These are phyloP conservation scores for Phthorimaea operculella DNA, from an alignment of 1,140 invertebrate species.

Conservation along the genomic window DNA sequence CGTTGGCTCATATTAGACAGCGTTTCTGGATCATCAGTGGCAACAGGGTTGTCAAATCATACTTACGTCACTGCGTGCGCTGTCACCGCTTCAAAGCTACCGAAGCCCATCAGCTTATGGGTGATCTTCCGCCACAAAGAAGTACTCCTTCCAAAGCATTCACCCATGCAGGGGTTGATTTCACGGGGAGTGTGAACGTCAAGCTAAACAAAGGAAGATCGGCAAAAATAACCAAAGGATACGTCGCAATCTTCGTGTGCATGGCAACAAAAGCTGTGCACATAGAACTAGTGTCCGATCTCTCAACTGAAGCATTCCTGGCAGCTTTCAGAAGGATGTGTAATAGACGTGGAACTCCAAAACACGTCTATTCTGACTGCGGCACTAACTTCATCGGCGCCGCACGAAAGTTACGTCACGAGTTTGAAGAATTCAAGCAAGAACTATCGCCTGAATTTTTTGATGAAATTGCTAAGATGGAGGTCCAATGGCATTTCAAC, in stretches of 20 bases:
- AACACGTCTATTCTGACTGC: neutral
- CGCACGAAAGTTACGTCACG: neutral
- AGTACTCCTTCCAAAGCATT: neutral
- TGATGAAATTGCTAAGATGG: neutral
- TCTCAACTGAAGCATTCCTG: neutral
- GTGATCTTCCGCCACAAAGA: neutral
- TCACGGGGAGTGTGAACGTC: neutral
- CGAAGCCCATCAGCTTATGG: neutral
- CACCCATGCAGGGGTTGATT: neutral
- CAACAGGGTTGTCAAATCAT: neutral
- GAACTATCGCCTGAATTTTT: conserved; percentile 7
- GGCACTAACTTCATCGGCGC: conserved; percentile 1
- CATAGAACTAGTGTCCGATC: neutral
- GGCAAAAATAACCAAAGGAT: neutral
- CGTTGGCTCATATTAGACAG: neutral
- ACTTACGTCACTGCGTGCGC: neutral
- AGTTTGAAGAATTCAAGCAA: conserved; percentile 2
- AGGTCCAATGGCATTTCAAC: conserved; percentile 6
- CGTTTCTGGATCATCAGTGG: neutral
- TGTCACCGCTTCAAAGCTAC: neutral
- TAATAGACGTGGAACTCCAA: neutral
- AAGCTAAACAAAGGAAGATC: neutral
- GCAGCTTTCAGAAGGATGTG: neutral
- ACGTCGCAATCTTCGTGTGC: neutral
- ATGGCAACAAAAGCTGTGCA: neutral